Base-by-base conservation (phyloP, 2,797 vertebrate species). In the Tenualosa thibaudeaui region DNA sequence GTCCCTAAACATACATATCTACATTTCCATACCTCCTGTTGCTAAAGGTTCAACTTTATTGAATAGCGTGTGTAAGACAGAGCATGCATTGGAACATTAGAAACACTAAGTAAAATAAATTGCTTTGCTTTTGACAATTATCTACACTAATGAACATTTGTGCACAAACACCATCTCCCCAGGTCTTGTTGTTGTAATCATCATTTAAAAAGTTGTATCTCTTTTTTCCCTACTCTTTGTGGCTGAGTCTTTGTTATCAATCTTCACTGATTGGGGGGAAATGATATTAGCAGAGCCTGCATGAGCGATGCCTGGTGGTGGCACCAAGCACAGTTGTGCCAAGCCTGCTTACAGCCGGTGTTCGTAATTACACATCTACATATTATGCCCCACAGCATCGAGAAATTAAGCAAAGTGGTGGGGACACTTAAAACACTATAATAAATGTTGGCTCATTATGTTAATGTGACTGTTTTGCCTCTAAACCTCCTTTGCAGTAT, bases 121-220 rank as follows among this genome's bases (percentile, higher is more conserved):
- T 90, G 92, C 91, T 91, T 89, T 90, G 90, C 93, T 90, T 91
- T 93, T 92, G 92, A 93, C 71, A 78, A 78, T 78, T 78, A 78
- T 78, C 31, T 51, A 82, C 88, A 88, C 86, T 83, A 90, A 88
- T 90, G 83, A 90, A 90, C 84, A 88, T 87, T 87, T 88, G 84
- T 87, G 86, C 86, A 88, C 87, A 88, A 89, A 81, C 82, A 84
- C 84, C 82, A 58, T 60, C 85, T 87, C 87, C 88, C 85, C 87
- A 84, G 85, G 88, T 85, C 43, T 83, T 84, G 81, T 86, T 81
- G 86, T 87, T 87, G 90, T 90, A 86, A 89, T 87, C 86, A 88
- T 91, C 86, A 89, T 89, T 90, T 90, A 88, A 85, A 22, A 90
- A 85, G 85, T 84, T 88, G 88, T 83, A 85, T 85, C 82, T 83